These are phyloP conservation scores for Agrotis ipsilon DNA, from an alignment of 2,888 invertebrate genomes.

Conservation along the genomic window DNA sequence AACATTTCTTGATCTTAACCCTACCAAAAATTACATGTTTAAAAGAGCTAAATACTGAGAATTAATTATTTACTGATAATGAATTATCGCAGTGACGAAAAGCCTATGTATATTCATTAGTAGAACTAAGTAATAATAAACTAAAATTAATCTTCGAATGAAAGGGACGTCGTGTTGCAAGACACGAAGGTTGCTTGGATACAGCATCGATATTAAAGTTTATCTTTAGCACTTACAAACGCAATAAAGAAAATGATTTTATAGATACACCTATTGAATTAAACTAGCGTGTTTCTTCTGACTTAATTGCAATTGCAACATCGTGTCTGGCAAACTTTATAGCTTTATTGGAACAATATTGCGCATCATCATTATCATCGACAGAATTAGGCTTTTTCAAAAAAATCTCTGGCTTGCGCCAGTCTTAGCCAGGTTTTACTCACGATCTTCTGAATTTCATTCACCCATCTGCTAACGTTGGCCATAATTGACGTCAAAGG, in stretches of 20 bases:
- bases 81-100: background rate
- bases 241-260: slow-evolving; percentile 1
- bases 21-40: no score
- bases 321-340: background rate
- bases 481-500: no score
- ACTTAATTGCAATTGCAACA: background rate
- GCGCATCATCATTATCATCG: background rate
- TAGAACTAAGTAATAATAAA: background rate
- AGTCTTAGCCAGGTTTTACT: no score
- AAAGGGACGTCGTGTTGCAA: background rate
- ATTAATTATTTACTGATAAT: no score
- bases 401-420: no score
- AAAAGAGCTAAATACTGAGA: no score
- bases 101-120: no score
- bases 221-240: slow-evolving; percentile 9
- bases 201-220: background rate
- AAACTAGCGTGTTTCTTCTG: background rate
- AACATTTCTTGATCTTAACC: no score
- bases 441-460: no score
- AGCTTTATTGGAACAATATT: background rate
- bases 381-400: no score
- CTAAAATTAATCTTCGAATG: background rate
- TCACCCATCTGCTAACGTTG: no score
- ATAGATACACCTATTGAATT: background rate
- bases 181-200: background rate